phyloP scores from a whole-genome alignment of 1,140 invertebrate species.

The Drosophila insularis region DNA sequence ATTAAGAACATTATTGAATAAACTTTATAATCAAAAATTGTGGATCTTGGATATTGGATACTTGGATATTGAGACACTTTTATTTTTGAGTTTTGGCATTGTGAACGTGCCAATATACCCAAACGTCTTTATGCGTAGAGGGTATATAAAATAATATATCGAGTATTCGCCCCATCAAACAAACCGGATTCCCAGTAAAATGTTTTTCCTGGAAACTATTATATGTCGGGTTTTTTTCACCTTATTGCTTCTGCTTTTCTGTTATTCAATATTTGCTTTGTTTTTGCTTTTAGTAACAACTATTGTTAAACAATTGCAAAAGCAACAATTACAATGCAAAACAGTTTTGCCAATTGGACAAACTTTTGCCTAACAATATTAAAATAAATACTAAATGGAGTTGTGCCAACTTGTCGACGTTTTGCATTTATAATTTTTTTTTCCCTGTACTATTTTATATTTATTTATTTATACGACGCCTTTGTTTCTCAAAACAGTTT shows the following conservation, averaged over 20 bases:
- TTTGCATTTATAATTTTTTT: constrained; percentile 1
- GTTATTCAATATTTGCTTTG: background rate
- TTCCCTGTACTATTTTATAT: background rate
- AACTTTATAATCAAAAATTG: too few relatives aligned
- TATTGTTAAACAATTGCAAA: constrained; percentile 6
- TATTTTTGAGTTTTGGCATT: too few relatives aligned
- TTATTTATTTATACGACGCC: constrained; percentile 3
- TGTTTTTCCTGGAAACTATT: constrained; percentile 7
- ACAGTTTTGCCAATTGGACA: constrained; percentile 3
- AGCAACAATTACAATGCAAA: constrained; percentile 8
- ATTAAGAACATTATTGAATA: too few relatives aligned
- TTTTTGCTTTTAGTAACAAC: background rate
- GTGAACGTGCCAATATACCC: background rate
- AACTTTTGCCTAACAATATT: constrained; percentile 9
- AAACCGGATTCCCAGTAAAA: constrained; percentile 2
- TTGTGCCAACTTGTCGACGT: constrained; percentile 7
- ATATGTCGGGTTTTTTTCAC: background rate
- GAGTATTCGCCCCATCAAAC: background rate
- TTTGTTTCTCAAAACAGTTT: constrained; percentile 5
- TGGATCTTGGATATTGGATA: too few relatives aligned
- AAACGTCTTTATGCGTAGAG: background rate
- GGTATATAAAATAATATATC: background rate
- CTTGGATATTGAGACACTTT: too few relatives aligned
- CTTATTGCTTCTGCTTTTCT: background rate
- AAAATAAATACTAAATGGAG: constrained; percentile 11